Conservation (phyloP, 1,140 invertebrate species). For the Anadara kagoshimensis region DNA sequence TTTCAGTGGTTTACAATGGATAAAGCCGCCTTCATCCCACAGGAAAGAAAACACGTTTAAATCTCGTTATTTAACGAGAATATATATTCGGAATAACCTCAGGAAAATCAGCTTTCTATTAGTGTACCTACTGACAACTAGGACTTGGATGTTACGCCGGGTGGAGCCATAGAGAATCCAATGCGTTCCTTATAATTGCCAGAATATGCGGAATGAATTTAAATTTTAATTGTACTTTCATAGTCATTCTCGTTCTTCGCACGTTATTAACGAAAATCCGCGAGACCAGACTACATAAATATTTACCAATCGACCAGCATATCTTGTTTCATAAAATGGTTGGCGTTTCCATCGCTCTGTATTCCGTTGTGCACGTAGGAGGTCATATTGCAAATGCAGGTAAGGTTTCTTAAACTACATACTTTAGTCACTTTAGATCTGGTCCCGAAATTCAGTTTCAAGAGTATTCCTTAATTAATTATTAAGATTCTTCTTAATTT, state of each 20-base stretch:
- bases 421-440: too few species aligned
- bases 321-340: slow-evolving; percentile 95
- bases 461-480: too few species aligned
- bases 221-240: slow-evolving; percentile 93
- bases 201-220: slow-evolving; percentile 77
- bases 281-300: slow-evolving; percentile 81
- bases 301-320: slow-evolving; percentile 91
- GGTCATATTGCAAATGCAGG: slow-evolving; percentile 90
- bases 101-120: slow-evolving; percentile 86
- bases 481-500: too few species aligned
- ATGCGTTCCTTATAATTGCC: slow-evolving; percentile 75
- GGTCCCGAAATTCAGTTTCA: too few species aligned
- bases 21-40: slow-evolving; percentile 48
- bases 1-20: slow-evolving; percentile 63
- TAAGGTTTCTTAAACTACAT: slow-evolving; percentile 71
- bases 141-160: slow-evolving; percentile 74
- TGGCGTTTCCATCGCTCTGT: slow-evolving; percentile 85
- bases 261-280: slow-evolving; percentile 89
- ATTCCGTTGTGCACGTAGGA: slow-evolving; percentile 85
- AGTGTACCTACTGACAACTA: slow-evolving; percentile 76
- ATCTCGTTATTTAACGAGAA: slow-evolving; percentile 36
- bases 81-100: slow-evolving; percentile 91
- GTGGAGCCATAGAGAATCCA: slow-evolving; percentile 82
- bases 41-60: slow-evolving; percentile 13
- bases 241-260: slow-evolving; percentile 91